Percentiles rank a stretch among this genome's conserved stretches.
These are phyloP conservation scores for Stomatorhinus walkeri DNA, from an alignment of 2,797 vertebrate species.

Conservation along the genomic window DNA sequence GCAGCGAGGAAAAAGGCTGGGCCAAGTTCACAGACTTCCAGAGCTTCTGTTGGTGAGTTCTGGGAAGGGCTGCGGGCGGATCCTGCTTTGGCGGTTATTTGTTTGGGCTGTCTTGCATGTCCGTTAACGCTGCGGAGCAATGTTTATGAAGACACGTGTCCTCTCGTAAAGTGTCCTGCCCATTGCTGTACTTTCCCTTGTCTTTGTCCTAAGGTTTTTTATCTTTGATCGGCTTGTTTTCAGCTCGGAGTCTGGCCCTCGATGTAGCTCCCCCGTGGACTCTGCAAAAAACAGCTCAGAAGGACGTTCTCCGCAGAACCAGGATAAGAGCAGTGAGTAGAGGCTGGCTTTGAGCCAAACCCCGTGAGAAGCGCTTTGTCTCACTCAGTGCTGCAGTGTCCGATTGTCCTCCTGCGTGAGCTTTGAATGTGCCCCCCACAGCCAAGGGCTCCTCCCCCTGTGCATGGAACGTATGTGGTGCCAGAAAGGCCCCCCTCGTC, in stretches of 20 bases:
- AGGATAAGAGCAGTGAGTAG: slow-evolving; percentile 69
- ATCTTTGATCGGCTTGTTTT: background rate
- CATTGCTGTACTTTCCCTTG: background rate
- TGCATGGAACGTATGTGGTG: slow-evolving; percentile 56
- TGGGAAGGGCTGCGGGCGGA: no score
- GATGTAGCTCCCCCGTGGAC: slow-evolving; percentile 80
- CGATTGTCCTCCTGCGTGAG: background rate
- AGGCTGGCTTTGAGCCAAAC: background rate
- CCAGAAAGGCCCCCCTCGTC: slow-evolving; percentile 60
- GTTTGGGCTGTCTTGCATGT: background rate
- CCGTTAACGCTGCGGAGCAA: background rate
- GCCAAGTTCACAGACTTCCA: slow-evolving; percentile 88
- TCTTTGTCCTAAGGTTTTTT: slow-evolving; percentile 19
- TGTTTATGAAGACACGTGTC: background rate
- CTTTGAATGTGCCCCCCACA: slow-evolving; percentile 21
- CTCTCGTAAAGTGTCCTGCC: background rate
- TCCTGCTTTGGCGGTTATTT: background rate
- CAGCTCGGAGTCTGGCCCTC: slow-evolving; percentile 71
- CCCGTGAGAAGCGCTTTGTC: background rate
- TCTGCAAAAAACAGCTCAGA: slow-evolving; percentile 44
- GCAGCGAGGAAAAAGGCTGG: slow-evolving; percentile 72
- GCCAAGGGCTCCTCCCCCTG: slow-evolving; percentile 52
- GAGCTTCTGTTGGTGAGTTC: slow-evolving; percentile 76
- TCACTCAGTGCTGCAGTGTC: background rate
- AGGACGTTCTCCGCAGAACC: slow-evolving; percentile 53